phyloP scores from a whole-genome alignment of 2,113 vertebrate species.

The Megaceryle torquata region DNA sequence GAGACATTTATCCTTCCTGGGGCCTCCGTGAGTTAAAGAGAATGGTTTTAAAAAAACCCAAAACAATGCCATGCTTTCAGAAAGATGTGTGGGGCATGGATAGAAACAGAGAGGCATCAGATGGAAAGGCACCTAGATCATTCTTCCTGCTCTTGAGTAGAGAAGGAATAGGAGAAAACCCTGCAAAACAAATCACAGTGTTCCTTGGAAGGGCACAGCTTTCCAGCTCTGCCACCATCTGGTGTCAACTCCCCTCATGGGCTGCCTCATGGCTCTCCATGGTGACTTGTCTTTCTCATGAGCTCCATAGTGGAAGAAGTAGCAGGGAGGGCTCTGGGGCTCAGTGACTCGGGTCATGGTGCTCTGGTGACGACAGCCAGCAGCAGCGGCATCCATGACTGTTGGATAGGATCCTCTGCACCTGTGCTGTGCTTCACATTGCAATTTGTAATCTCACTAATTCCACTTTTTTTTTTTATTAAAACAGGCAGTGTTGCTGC shows the following conservation, averaged over 20 bases:
- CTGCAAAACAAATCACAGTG: neutral
- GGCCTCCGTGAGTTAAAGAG: neutral
- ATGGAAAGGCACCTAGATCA: neutral
- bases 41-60: neutral
- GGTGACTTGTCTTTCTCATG: fast-evolving
- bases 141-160: neutral
- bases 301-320: neutral
- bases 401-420: neutral
- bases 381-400: too few species aligned
- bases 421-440: fast-evolving
- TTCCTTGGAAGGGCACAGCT: neutral
- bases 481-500: fast-evolving
- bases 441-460: fast-evolving
- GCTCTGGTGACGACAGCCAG: neutral
- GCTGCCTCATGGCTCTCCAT: neutral
- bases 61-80: neutral
- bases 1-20: neutral
- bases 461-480: neutral
- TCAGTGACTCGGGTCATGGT: neutral
- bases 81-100: neutral
- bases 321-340: neutral
- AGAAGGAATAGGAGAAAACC: neutral
- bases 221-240: neutral
- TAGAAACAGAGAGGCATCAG: neutral
- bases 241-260: neutral